Percentiles rank a stretch among this genome's conserved stretches.
Conservation (phyloP, 2,113 vertebrate genomes). For the Ginglymostoma cirratum region DNA sequence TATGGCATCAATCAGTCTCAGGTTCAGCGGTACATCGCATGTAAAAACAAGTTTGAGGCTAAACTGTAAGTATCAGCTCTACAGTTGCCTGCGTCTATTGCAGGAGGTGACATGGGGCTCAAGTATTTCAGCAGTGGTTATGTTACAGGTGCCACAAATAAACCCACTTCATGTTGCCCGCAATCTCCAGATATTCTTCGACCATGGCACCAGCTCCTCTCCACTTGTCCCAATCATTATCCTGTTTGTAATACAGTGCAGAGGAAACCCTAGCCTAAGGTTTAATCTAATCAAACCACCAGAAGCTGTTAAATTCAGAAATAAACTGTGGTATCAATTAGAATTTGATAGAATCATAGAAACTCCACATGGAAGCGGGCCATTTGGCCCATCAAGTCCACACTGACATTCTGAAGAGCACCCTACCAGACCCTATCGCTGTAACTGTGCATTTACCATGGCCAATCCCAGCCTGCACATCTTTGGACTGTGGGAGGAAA, state of each 20-base stretch:
- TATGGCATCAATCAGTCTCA: slow-evolving; percentile 69
- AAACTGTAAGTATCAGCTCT: slow-evolving; percentile 54
- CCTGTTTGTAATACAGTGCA: neutral
- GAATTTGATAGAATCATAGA: no score
- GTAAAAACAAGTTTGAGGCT: slow-evolving; percentile 59
- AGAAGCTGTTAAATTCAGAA: neutral
- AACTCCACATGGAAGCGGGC: no score
- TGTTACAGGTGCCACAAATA: neutral
- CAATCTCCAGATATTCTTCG: neutral
- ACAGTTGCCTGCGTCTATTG: neutral
- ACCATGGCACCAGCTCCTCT: neutral
- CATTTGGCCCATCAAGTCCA: no score
- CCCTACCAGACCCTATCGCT: no score
- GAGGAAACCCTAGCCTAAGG: neutral
- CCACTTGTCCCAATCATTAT: neutral
- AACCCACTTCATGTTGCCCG: neutral
- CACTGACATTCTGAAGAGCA: no score
- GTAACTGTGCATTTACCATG: no score
- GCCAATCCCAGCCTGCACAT: no score
- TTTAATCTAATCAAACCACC: neutral
- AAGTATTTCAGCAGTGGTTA: neutral
- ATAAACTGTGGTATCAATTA: neutral
- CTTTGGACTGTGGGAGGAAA: no score
- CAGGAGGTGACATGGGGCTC: neutral
- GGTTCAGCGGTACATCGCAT: slow-evolving; percentile 70